Evolutionary conservation across 1,140 invertebrate species (phyloP), one percentile per base, ranked within the genome.

Genomic region (Listronotus bonariensis): DNA sequence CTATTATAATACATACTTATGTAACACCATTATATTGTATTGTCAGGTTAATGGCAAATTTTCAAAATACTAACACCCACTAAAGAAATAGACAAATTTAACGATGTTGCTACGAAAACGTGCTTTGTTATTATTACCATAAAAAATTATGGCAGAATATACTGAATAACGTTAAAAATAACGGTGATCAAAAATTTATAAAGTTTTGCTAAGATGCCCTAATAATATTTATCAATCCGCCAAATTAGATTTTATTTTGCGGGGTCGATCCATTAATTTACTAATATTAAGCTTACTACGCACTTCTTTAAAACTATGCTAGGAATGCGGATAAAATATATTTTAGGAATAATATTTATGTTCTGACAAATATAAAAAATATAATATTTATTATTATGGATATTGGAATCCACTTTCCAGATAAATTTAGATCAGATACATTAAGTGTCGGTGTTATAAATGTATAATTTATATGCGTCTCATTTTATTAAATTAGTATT

Each of bases 231-330:
- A n/a, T n/a, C n/a, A n/a, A n/a, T n/a, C n/a, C n/a, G n/a, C n/a
- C 10, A 45, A 3, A 36, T 36, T 36, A 8, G 3, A 36, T 36
- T 36, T 36, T 10, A 5, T 10, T 34, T 36, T 36, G 3, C 34
- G 11, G 34, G 34, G 34, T 36, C 11, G 11, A 36, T 5, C 0
- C 11, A 0, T 46, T 46, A 18, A 15, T 10, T n/a, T 20, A 17
- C 9, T 6, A 51, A 31, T 31, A 20, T 12, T 20, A 11, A 4
- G n/a, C 51, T 38, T 32, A 43, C 40, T 12, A 56, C 54, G 54
- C 54, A 42, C 40, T 42, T 56, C 40, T 59, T 59, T 15, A 14
- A 48, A 59, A 59, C 57, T 59, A 59, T 59, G 57, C 46, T 48
- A 59, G 26, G 57, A 59, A 59, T 59, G 42, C 57, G 45, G 43